Percentiles rank a stretch among this genome's conserved stretches.
phyloP scores from a whole-genome alignment of 2,113 vertebrate species.

The Rhea pennata region DNA sequence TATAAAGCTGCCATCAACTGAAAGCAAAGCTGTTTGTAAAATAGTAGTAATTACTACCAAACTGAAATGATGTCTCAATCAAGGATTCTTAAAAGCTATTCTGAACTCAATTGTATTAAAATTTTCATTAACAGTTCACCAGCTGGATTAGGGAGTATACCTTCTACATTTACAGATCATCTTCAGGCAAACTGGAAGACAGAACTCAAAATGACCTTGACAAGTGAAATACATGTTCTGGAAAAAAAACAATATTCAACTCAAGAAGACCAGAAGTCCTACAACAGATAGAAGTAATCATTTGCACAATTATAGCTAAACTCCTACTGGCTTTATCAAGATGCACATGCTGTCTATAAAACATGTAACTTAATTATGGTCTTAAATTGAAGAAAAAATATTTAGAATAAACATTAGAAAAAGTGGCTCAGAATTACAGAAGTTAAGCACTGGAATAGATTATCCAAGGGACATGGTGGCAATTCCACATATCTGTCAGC shows the following conservation, averaged over 20 bases:
- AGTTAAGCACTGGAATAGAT: background rate
- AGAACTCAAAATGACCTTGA: background rate
- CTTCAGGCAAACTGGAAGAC: background rate
- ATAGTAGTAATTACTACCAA: no score
- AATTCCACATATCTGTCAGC: background rate
- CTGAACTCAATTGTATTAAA: background rate
- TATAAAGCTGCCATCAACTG: no score
- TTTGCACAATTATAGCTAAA: background rate
- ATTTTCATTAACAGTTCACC: background rate
- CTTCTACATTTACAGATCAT: background rate
- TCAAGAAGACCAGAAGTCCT: background rate
- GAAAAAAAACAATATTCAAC: background rate
- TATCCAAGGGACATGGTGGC: background rate
- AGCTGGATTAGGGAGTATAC: background rate
- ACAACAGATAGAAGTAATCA: background rate
- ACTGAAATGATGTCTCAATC: no score
- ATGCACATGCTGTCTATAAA: background rate
- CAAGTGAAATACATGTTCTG: fast-evolving
- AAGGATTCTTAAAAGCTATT: background rate
- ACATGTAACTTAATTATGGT: background rate
- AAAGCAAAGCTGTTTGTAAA: no score
- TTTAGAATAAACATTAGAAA: background rate
- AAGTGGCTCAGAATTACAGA: no score
- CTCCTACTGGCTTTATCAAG: background rate
- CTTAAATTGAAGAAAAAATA: background rate